Conservation (phyloP, 1,140 invertebrate genomes). For the Tyrophagus putrescentiae region DNA sequence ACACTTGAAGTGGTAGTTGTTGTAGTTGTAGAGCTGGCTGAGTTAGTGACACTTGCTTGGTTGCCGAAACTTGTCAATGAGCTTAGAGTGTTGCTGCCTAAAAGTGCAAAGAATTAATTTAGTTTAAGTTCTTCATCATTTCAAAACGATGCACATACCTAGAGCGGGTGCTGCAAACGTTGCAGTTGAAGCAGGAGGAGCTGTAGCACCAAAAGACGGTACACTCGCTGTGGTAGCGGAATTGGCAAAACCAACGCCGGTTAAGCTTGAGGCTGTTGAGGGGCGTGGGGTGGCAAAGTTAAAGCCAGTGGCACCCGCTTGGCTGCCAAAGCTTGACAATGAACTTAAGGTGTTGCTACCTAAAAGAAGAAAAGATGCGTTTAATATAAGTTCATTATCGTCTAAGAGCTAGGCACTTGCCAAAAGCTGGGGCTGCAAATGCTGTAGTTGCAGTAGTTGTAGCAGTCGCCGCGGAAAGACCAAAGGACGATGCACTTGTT, state of each 20-base stretch:
- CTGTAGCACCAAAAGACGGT: conserved; percentile 23
- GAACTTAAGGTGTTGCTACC: not conserved
- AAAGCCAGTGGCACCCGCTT: no score
- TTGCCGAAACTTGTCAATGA: no score
- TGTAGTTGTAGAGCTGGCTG: conserved; percentile 31
- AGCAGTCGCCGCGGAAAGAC: not conserved
- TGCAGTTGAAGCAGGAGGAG: conserved; percentile 18
- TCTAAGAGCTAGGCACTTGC: no score
- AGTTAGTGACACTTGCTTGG: conserved; percentile 30
- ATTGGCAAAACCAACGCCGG: conserved; percentile 22
- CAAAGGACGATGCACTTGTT: conserved; percentile 34
- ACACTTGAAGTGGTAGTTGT: not conserved
- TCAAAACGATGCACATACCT: no score
- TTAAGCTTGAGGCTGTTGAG: conserved; percentile 10
- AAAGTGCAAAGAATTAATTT: no score
- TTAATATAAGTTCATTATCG: no score
- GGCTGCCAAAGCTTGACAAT: conserved; percentile 12
- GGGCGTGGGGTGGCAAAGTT: not conserved
- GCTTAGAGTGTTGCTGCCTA: no score
- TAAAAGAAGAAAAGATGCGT: not conserved
- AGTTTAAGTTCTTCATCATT: no score
- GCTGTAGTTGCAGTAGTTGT: conserved; percentile 15
- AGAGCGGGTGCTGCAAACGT: conserved; percentile 34
- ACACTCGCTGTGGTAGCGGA: conserved; percentile 16
- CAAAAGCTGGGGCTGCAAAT: conserved; percentile 7